Conservation (phyloP, 2,113 vertebrate species). For the Neopipo cinnamomea region DNA sequence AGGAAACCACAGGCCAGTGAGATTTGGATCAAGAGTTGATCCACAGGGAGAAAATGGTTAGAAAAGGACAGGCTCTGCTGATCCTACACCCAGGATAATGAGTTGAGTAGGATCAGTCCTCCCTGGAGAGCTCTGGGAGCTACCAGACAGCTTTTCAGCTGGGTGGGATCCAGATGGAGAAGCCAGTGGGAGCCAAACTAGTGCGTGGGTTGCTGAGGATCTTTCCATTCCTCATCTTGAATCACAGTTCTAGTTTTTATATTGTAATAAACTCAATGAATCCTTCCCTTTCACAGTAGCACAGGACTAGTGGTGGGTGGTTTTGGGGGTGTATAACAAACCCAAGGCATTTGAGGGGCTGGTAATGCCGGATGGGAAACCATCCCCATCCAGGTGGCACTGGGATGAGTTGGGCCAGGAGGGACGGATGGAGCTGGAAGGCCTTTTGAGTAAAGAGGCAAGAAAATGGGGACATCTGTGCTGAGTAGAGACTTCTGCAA, state of each 20-base stretch:
- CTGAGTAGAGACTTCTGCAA: background rate
- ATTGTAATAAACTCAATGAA: background rate
- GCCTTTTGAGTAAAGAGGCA: background rate
- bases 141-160: background rate
- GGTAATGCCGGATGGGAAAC: background rate
- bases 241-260: background rate
- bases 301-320: background rate
- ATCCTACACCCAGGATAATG: constrained; percentile 5
- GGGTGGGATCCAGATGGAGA: background rate
- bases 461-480: background rate
- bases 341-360: background rate
- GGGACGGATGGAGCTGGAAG: background rate
- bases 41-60: background rate
- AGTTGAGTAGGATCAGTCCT: background rate
- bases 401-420: background rate
- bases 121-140: background rate
- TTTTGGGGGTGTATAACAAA: background rate
- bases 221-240: background rate
- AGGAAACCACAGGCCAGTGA: background rate
- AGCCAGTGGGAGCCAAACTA: background rate
- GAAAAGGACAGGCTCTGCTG: background rate
- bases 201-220: background rate
- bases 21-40: background rate
- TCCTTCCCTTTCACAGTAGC: background rate
- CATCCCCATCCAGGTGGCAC: background rate